A percentile compares a stretch with the other conserved stretches of the same genome.
phyloP scores from a whole-genome alignment of 2,797 vertebrate species.

The Phataginus tetradactyla region DNA sequence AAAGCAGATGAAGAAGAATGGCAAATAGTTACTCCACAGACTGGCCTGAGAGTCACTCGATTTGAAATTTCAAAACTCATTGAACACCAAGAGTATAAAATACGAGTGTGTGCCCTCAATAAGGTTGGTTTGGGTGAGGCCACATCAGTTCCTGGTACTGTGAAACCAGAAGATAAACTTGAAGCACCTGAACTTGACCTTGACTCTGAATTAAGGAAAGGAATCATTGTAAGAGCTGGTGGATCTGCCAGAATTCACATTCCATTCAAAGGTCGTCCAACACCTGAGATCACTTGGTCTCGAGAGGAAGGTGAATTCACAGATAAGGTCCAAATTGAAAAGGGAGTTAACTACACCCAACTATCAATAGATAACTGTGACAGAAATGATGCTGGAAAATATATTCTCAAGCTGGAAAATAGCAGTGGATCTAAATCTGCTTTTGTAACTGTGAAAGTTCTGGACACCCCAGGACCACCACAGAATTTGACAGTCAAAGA shows the following conservation, averaged over 20 bases:
- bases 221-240: constrained; percentile 95
- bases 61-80: constrained; percentile 96
- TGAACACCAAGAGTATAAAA: constrained; percentile 96
- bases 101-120: constrained; percentile 97
- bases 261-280: constrained; percentile 97
- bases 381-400: constrained; percentile 97
- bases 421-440: constrained; percentile 96
- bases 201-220: constrained; percentile 97
- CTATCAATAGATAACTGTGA: constrained; percentile 97
- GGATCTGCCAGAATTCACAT: constrained; percentile 95
- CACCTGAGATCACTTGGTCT: constrained; percentile 95
- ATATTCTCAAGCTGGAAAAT: constrained; percentile 93
- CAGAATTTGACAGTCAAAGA: constrained; percentile 95
- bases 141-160: constrained; percentile 91
- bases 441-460: constrained; percentile 95
- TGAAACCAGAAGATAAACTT: constrained; percentile 96
- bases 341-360: constrained; percentile 92
- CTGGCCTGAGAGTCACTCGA: constrained; percentile 94
- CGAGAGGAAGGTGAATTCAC: constrained; percentile 95
- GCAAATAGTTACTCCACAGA: constrained; percentile 95
- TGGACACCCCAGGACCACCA: constrained; percentile 96
- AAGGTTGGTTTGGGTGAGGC: constrained; percentile 97
- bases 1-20: constrained; percentile 98
- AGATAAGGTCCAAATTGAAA: constrained; percentile 95
- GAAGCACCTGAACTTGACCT: constrained; percentile 96